Evolutionary conservation across 2,888 invertebrate species (phyloP).

Genomic region (Drosophila neonasuta): DNA sequence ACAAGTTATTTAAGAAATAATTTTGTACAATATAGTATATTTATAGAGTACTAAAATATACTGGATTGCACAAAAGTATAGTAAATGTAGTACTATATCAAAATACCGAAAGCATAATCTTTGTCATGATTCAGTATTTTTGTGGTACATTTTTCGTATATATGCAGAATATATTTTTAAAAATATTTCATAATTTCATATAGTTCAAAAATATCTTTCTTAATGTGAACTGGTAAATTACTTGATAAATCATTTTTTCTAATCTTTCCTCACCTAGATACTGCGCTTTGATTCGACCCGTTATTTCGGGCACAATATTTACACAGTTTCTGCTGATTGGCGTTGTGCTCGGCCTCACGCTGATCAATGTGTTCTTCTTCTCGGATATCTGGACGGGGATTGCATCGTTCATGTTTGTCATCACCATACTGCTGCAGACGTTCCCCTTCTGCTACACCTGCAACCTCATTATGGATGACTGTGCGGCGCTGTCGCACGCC

Average conservation of each 20-base stretch:
- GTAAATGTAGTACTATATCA: no score
- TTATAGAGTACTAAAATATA: no score
- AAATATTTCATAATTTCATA: no score
- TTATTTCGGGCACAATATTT: slow-evolving; percentile 73
- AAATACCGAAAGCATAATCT: no score
- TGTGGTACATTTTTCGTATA: no score
- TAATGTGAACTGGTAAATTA: neutral
- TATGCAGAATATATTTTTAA: no score
- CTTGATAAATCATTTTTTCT: neutral
- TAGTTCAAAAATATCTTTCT: no score
- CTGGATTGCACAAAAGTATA: no score
- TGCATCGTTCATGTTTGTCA: slow-evolving; percentile 56
- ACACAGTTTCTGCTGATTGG: slow-evolving; percentile 69
- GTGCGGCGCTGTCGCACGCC: slow-evolving; percentile 55
- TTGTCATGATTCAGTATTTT: no score
- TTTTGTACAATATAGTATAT: no score
- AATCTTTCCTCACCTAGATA: slow-evolving; percentile 32
- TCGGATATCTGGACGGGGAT: slow-evolving; percentile 61
- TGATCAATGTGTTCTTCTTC: slow-evolving; percentile 67
- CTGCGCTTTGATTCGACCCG: slow-evolving; percentile 59
- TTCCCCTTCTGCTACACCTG: slow-evolving; percentile 73
- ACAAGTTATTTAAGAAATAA: no score
- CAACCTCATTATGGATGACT: slow-evolving; percentile 69
- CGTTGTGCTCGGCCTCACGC: slow-evolving; percentile 60
- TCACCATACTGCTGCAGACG: slow-evolving; percentile 62